Conservation (phyloP, 2,113 vertebrate genomes). For the Scatophagus argus region DNA sequence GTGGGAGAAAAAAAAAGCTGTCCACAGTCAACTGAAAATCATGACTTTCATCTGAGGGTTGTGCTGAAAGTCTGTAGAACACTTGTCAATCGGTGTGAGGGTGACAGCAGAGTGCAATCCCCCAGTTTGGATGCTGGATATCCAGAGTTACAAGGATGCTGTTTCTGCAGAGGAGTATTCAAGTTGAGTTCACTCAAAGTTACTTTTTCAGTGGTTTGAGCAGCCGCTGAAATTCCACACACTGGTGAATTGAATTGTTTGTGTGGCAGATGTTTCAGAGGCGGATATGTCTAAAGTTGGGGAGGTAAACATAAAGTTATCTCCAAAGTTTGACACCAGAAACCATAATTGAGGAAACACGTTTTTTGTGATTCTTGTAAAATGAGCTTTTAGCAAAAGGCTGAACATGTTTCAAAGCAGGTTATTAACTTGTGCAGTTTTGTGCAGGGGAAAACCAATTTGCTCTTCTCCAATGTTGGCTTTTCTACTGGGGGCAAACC, state of each 20-base stretch:
- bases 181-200: too few species aligned
- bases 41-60: not conserved
- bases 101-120: not conserved
- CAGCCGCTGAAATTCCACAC: not conserved
- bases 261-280: not conserved
- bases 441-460: slow-evolving; percentile 10
- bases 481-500: slow-evolving; percentile 1
- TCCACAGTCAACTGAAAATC: too few species aligned
- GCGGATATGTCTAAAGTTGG: not conserved
- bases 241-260: not conserved
- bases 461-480: not conserved
- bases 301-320: not conserved
- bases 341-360: not conserved
- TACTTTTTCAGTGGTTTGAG: not conserved
- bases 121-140: not conserved
- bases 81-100: not conserved
- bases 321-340: not conserved
- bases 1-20: not conserved
- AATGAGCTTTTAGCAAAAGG: not conserved
- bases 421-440: slow-evolving; percentile 6
- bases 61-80: not conserved
- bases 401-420: not conserved
- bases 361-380: not conserved
- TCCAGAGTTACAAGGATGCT: not conserved
- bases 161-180: not conserved